Conservation (phyloP, 1,140 invertebrate species). For the Batillaria attramentaria region DNA sequence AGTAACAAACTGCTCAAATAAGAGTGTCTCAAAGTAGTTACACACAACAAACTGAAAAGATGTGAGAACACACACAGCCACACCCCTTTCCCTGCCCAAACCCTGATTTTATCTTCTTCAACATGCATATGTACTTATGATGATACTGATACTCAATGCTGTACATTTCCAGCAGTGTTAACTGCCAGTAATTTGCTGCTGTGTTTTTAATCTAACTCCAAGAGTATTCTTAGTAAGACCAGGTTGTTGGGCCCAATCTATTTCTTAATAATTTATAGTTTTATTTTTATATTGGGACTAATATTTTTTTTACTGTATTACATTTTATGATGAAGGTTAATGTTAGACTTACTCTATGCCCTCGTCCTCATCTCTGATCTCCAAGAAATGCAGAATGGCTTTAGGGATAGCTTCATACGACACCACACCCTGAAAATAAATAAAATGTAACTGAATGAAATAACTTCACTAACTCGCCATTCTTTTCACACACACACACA, state of each 20-base stretch:
- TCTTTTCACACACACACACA: background rate
- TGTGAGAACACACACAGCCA: background rate
- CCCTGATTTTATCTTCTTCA: background rate
- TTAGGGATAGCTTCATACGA: constrained; percentile 41
- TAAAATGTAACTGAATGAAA: background rate
- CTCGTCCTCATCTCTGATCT: constrained; percentile 35
- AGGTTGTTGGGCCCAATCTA: background rate
- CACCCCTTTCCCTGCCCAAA: no score
- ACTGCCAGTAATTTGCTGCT: no score
- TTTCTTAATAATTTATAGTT: background rate
- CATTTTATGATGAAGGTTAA: no score
- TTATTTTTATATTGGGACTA: background rate
- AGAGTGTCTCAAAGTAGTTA: background rate
- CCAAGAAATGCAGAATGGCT: constrained; percentile 43
- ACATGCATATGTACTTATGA: background rate
- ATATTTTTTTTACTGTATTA: no score
- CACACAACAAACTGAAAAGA: background rate
- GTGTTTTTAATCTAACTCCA: background rate
- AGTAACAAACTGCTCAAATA: background rate
- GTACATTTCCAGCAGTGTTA: no score
- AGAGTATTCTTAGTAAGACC: no score
- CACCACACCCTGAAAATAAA: constrained; percentile 34
- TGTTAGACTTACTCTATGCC: constrained; percentile 48
- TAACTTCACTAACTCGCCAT: background rate
- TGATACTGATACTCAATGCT: constrained; percentile 9